Base-by-base conservation (phyloP, 2,113 vertebrate genomes). In the Megatriorchis doriae region DNA sequence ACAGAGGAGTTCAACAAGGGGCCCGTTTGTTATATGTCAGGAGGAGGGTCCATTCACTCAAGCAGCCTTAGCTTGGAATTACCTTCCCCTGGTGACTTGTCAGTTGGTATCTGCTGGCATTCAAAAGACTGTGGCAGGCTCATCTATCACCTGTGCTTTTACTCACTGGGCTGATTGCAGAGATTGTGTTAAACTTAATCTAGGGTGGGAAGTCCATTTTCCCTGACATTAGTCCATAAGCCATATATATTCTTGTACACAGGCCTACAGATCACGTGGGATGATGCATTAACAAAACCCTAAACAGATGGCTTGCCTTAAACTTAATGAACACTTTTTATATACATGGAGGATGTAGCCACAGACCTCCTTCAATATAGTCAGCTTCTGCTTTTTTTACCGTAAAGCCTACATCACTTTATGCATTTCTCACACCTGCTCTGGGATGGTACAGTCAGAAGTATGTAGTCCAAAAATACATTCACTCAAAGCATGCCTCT, bases 111-210 rank as follows among this genome's bases (percentile, higher is more conserved):
- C 86, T 93, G 65, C 88, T 96, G 90, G 85, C 81, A 55, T 91
- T 95, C 16, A 3, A 47, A 85, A 74, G 27, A 15, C 26, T 11
- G 18, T 62, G 87, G 84, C 68, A 95, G 89, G 77, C 88, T 97
- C 71, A 87, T 97, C 84, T 68, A 8, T 96, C 86, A 91, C 71
- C 66, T 16, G 10, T 56, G 94, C 89, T 95, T 58, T 79, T 95
- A 73, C 66, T 90, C 91, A 55, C 66, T 53, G 80, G 50, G 63
- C 59, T 92, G 92, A 91, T 81, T 91, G 92, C 66, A 89, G 91
- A 94, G 85, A 92, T 71, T 95, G 70, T 90, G 94, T 96, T 94
- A 80, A 93, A 94, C 87, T 94, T 87, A 87, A 91, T 95, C 92
- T 91, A 45, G 78, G 67, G 21, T 83, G 75, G 56, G 79, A 95